Base-by-base conservation (phyloP, 2,797 vertebrate species). In the Cynodonichthys magdalenae region DNA sequence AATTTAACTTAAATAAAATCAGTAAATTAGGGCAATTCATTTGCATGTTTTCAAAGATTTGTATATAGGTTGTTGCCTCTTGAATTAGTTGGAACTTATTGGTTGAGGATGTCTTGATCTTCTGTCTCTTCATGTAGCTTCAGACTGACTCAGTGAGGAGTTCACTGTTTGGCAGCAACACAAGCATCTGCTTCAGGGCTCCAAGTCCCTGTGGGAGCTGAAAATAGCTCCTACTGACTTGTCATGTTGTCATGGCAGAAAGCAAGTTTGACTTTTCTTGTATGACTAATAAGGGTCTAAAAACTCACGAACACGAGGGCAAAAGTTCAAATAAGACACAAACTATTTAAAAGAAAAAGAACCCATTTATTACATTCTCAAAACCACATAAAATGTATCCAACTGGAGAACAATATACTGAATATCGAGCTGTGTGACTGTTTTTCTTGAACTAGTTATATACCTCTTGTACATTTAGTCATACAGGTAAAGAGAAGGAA, bases 361-460 rank as follows among this genome's bases (percentile, higher is more conserved):
- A 92, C 90, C 76, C 79, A 86, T 89, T 93, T 93, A 93, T 93
- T 94, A 93, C 92, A 93, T 94, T 94, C 90, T 91, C 90, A 89
- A 93, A 92, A 92, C 88, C 88, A 93, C 92, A 90, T 90, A 88
- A 80, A 87, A 90, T 90, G 86, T 82, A 89, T 91, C 87, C 86
- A 79, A 90, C 83, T 84, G 87, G 87, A 92, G 86, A 87, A 92
- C 86, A 92, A 92, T 89, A 89, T 90, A 89, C 36, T 39, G 36
- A 39, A 39, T 89, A 89, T 85, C 19, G 77, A 88, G 72, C 75
- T 85, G 82, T 87, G 86, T 83, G 88, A 91, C 86, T 86, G 70
- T 74, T 88, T 92, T 79, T 88, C 65, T 87, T 87, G 81, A 83
- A 90, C 86, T 91, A 88, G 82, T 89, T 89, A 89, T 83, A 89